A percentile compares a stretch with the other conserved stretches of the same genome.
These are phyloP conservation scores for Eulemur rubriventer DNA, from an alignment of 2,797 vertebrate species.

Conservation along the genomic window DNA sequence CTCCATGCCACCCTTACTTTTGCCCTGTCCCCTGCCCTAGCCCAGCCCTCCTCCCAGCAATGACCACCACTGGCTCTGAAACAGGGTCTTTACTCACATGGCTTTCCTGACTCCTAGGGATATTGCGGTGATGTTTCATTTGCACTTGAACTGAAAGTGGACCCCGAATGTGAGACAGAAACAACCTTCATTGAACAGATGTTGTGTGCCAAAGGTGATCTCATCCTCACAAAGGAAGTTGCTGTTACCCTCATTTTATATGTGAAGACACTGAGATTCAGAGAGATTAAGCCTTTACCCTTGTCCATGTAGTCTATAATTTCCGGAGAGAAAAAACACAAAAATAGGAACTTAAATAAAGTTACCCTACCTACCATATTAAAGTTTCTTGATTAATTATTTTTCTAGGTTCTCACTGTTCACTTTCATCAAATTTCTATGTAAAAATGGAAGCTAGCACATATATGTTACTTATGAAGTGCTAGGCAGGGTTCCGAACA, in stretches of 20 bases:
- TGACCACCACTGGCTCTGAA: background rate
- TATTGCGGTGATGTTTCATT: background rate
- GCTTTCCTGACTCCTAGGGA: background rate
- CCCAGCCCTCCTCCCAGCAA: background rate
- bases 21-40: accelerated
- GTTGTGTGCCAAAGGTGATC: background rate
- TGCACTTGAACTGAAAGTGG: background rate
- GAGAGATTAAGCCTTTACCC: background rate
- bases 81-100: background rate
- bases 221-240: background rate
- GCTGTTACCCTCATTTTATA: background rate
- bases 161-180: background rate
- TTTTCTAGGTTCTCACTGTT: background rate
- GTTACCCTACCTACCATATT: background rate
- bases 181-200: background rate
- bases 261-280: background rate
- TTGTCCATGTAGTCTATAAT: background rate
- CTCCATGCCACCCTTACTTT: background rate
- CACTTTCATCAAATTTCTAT: background rate
- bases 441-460: background rate
- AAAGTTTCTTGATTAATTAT: background rate
- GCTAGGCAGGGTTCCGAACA: background rate
- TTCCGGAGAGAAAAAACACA: background rate
- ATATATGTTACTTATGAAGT: background rate
- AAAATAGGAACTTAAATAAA: background rate